Evolutionary conservation across 1,140 invertebrate genomes (phyloP).

Genomic region (Heliconius nattereri): DNA sequence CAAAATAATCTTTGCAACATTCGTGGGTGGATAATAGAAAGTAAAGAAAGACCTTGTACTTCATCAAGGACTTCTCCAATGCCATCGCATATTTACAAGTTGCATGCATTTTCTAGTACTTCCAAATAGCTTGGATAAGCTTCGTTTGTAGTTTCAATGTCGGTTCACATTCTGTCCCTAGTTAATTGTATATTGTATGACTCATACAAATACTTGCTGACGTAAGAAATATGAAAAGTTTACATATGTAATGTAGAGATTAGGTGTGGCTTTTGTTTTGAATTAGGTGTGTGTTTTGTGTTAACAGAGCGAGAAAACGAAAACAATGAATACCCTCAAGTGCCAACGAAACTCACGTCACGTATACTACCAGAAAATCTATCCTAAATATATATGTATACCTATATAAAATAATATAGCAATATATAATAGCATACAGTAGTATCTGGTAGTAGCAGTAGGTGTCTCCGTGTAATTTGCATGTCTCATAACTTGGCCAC

Average conservation of each 20-base stretch:
- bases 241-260: too few relatives aligned
- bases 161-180: neutral
- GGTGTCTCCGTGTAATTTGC: neutral
- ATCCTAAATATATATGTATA: too few relatives aligned
- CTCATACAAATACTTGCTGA: neutral
- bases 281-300: too few relatives aligned
- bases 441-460: neutral
- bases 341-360: too few relatives aligned
- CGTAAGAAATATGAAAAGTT: too few relatives aligned
- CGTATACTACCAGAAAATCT: too few relatives aligned
- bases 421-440: neutral
- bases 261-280: too few relatives aligned
- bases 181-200: neutral
- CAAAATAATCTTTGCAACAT: constrained; percentile 11
- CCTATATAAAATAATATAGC: too few relatives aligned
- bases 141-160: constrained; percentile 11
- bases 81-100: constrained; percentile 23
- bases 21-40: constrained; percentile 21
- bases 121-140: constrained; percentile 16
- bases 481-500: constrained; percentile 7
- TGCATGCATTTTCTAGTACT: constrained; percentile 22
- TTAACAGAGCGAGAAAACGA: too few relatives aligned
- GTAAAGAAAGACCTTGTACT: constrained; percentile 19
- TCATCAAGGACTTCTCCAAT: constrained; percentile 20
- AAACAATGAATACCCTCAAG: too few relatives aligned